A percentile compares a stretch with the other conserved stretches of the same genome.
Evolutionary conservation across 2,888 invertebrate species (phyloP).

Genomic region (Listrodromus nycthemerus): DNA sequence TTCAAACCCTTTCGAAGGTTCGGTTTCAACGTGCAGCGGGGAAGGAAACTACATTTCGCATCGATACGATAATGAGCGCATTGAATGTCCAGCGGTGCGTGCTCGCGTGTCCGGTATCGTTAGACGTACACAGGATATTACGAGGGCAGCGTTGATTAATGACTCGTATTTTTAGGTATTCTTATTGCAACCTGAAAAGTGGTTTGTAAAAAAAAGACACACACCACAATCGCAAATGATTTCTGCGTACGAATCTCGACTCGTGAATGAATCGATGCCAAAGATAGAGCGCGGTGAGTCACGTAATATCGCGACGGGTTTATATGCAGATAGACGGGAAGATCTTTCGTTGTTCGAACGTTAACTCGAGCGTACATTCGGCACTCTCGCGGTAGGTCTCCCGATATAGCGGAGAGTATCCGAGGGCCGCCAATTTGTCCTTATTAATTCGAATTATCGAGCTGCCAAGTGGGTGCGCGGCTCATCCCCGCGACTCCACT

Average conservation of each 20-base stretch:
- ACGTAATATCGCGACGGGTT: conserved; percentile 17
- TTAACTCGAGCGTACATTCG: conserved; percentile 50
- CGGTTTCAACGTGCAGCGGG: neutral
- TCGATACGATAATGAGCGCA: conserved; percentile 9
- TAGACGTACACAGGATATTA: neutral
- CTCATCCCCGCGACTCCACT: conserved; percentile 31
- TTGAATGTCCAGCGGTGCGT: conserved; percentile 13
- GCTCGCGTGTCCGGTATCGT: conserved; percentile 6
- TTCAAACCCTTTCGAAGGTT: neutral
- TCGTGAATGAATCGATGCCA: conserved; percentile 55
- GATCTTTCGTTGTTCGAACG: conserved; percentile 42
- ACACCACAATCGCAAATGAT: neutral
- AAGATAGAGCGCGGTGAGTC: conserved; percentile 51
- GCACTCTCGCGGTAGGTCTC: conserved; percentile 45
- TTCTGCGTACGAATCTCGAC: conserved; percentile 28
- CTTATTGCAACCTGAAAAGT: neutral
- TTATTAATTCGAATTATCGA: conserved; percentile 84
- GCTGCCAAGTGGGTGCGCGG: conserved; percentile 78
- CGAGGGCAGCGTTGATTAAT: conserved; percentile 1
- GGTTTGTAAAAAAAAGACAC: neutral
- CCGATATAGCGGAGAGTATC: conserved; percentile 60
- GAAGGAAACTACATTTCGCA: neutral
- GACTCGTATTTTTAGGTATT: neutral
- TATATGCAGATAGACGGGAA: conserved; percentile 8
- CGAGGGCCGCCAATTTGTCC: conserved; percentile 81